These are phyloP conservation scores for Barbus barbus DNA, from an alignment of 2,113 vertebrate genomes.

Conservation along the genomic window DNA sequence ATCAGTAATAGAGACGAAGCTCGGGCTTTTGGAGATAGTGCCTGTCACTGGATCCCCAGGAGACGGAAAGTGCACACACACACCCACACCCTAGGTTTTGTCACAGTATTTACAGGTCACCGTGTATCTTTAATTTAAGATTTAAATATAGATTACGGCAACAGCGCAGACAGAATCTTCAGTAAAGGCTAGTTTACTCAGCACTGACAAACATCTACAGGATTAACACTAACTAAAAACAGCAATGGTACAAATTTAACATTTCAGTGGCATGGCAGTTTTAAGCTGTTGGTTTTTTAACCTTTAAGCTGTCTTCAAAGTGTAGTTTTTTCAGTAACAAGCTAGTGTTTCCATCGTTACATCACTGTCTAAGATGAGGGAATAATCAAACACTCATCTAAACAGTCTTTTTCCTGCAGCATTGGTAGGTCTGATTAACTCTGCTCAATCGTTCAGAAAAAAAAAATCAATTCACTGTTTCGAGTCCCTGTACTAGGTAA, in stretches of 20 bases:
- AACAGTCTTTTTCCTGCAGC: background rate
- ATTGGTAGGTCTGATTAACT: background rate
- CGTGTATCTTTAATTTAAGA: background rate
- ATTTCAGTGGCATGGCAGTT: background rate
- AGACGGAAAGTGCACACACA: background rate
- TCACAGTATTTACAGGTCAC: background rate
- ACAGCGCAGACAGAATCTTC: background rate
- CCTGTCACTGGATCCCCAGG: slow-evolving; percentile 4
- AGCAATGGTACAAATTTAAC: background rate
- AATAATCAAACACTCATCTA: background rate
- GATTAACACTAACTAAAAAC: background rate
- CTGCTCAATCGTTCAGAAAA: too few relatives aligned
- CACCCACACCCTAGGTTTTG: background rate
- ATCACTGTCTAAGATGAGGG: background rate
- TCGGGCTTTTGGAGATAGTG: slow-evolving; percentile 2
- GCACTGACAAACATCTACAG: background rate
- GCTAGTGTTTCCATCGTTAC: background rate
- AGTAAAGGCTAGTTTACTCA: background rate
- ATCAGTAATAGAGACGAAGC: slow-evolving; percentile 24
- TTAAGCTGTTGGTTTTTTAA: background rate
- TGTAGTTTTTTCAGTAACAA: background rate
- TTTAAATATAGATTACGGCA: background rate
- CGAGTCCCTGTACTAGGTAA: too few relatives aligned
- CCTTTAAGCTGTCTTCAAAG: background rate
- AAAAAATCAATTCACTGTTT: too few relatives aligned